Evolutionary conservation across 2,797 vertebrate genomes (phyloP), one percentile per base, ranked within the genome.

Genomic region (Macropodus opercularis): DNA sequence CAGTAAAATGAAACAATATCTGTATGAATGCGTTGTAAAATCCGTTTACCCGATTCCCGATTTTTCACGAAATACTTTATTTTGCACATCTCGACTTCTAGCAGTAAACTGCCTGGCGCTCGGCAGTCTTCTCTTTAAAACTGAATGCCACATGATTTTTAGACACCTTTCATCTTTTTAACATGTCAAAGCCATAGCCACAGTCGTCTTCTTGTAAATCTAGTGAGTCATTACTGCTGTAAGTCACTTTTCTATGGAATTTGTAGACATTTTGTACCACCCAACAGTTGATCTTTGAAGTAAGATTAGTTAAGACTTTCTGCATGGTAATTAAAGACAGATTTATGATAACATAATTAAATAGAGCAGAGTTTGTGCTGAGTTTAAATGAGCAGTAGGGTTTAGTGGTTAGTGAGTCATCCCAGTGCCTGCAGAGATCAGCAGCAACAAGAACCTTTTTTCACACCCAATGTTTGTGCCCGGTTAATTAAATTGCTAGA

Each of bases 241-340:
- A 26, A 58, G 24, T 68, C 69, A 66, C 69, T 84, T 85, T 85
- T 85, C 44, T 85, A 84, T 47, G 27, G 34, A 34, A 49, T 78
- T 78, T 85, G 29, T 85, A 77, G 52, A 76, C 39, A 18, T 84
- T 83, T 75, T 40, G 5, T 72, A 83, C 49, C 17, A 34, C 35
- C 54, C 5, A 18, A 5, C 12, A 17, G 41, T 58, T 50, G 53
- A 19, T 54, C 60, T 71, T 69, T 51, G 29, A 39, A 27, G 34
- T 12, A 12, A 11, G 13, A 29, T 54, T 39, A 46, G 34, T 47
- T 44, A 36, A 26, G 52, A 58, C 24, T 53, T 14, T 77, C 51
- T 83, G 79, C 81, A 84, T 84, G 77, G 48, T 19, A 19, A 13
- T 55, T 68, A 35, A 68, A 43, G 46, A 36, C 50, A 44, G 40